Evolutionary conservation across 2,888 invertebrate genomes (phyloP).

Genomic region (Lutraria lutraria): DNA sequence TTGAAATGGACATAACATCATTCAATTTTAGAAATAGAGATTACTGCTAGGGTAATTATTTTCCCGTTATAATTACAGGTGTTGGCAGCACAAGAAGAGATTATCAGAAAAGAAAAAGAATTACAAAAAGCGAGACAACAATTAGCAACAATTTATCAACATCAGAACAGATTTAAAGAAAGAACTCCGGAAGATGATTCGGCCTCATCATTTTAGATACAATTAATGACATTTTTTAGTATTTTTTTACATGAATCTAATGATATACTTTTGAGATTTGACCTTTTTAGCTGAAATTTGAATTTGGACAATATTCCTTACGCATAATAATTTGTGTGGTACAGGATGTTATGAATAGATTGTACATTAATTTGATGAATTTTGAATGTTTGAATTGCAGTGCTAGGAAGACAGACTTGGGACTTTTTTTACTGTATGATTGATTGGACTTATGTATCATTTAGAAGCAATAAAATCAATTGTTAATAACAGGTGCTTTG

Average conservation of each 20-base stretch:
- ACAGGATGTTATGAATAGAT: neutral
- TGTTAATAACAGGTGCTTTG: neutral
- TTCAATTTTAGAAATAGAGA: too few relatives aligned
- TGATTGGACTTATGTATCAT: neutral
- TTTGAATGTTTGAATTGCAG: neutral
- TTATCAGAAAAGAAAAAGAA: conserved; percentile 97
- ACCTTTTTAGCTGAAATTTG: neutral
- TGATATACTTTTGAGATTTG: neutral
- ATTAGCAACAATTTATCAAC: conserved; percentile 96
- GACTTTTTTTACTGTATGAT: too few relatives aligned
- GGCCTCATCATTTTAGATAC: conserved; percentile 75
- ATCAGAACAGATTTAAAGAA: conserved; percentile 94
- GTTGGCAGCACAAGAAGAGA: conserved; percentile 88
- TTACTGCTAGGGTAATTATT: too few relatives aligned
- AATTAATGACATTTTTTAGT: neutral
- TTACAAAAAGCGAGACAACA: conserved; percentile 96
- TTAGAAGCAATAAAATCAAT: neutral
- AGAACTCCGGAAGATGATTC: conserved; percentile 76
- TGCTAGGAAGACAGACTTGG: neutral
- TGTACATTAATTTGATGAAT: neutral
- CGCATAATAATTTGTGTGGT: neutral
- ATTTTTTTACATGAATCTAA: neutral
- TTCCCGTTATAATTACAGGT: conserved; percentile 76
- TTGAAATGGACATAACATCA: too few relatives aligned
- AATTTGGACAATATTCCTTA: neutral